Base-by-base conservation (phyloP, 2,888 invertebrate genomes). In the Eurytoma adleriae region DNA sequence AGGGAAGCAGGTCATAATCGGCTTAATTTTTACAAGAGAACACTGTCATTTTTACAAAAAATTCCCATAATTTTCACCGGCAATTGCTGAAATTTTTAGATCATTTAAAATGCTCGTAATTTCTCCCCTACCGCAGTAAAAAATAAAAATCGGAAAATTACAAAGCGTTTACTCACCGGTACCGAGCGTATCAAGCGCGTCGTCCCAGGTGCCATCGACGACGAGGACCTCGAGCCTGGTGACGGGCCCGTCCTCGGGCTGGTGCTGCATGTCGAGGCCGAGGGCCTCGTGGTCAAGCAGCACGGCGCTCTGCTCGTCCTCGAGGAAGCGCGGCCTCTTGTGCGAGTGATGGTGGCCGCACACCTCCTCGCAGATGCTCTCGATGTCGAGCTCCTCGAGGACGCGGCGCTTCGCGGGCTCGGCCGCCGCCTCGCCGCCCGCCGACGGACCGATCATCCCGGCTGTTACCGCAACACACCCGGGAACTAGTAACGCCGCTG, bases 331-430 rank as follows among this genome's bases (percentile, higher is more conserved):
- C 1, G 68, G 72, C 70, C 54, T 75, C 20, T 79, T 78, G 27
- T 48, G 73, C 3, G 61, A 54, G 48, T 79, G 76, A n/a, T 73
- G 76, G 18, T 78, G 80, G 10, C 86, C 86, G 79, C 88, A 89
- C 1, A 89, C 83, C n/a, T 90, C 89, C 7, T 89, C 87, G 84
- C 90, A 90, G 50, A 89, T 86, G 66, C 85, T 87, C 18, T 89
- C 90, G 27, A 90, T 87, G 81, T 90, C 90, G 77, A 90, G 81
- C 14, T 90, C 90, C 1, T 90, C 90, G 67, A 90, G 88, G 18
- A 87, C 84, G 16, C 88, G 88, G 48, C 90, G 84, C 80, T 90
- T 90, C 1, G 68, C 85, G 16, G 87, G 86, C 2, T 85, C 82
- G n/a, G 40, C 40, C 40, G 40, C 40, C 10, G 40, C 40, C 40